Conservation (phyloP, 2,797 vertebrate genomes). For the Botia kubotai region DNA sequence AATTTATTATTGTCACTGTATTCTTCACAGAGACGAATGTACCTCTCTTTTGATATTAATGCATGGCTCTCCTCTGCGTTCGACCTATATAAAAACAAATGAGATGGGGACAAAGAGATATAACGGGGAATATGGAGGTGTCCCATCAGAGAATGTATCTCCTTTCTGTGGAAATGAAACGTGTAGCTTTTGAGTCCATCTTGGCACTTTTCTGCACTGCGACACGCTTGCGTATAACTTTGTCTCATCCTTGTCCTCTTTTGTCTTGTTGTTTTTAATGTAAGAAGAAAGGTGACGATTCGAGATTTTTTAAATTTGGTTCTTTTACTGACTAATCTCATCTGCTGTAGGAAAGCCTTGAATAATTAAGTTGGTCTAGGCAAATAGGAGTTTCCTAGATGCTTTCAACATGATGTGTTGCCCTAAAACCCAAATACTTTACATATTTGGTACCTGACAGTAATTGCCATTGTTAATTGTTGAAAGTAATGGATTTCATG, state of each 20-base stretch:
- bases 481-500: no score
- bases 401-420: no score
- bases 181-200: conserved; percentile 9
- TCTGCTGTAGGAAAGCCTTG: no score
- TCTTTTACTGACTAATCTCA: background rate
- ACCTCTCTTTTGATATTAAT: conserved; percentile 68
- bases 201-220: conserved; percentile 22
- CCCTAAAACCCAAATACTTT: no score
- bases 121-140: conserved; percentile 36
- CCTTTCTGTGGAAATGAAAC: conserved; percentile 32
- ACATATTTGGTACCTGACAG: no score
- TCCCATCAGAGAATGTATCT: conserved; percentile 10
- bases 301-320: background rate
- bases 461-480: no score
- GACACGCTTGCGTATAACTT: background rate
- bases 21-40: conserved; percentile 60
- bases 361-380: no score
- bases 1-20: conserved; percentile 59
- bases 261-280: background rate
- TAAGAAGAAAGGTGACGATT: background rate
- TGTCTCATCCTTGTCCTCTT: background rate
- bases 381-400: no score
- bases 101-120: conserved; percentile 28
- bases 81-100: conserved; percentile 71
- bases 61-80: conserved; percentile 66